phyloP scores from a whole-genome alignment of 2,888 invertebrate genomes.

The Schizaphis graminum region DNA sequence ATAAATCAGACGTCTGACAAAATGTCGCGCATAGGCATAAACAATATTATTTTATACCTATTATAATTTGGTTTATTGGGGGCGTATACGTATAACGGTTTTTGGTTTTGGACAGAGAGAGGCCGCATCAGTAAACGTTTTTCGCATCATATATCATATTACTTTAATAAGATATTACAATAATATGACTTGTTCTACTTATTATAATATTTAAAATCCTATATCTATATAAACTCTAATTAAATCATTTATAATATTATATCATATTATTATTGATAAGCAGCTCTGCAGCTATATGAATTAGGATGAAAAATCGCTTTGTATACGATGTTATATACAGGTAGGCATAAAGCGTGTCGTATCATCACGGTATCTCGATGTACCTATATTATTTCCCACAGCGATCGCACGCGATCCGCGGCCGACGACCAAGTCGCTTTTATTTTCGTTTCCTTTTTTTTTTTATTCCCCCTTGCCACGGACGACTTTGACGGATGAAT shows the following conservation, averaged over 20 bases:
- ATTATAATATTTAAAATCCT: neutral
- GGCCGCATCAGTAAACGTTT: neutral
- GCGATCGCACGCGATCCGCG: neutral
- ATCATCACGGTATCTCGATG: neutral
- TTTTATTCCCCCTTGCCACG: neutral
- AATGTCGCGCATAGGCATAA: neutral
- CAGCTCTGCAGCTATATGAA: neutral
- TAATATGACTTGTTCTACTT: neutral
- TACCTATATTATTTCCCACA: neutral
- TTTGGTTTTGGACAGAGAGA: neutral
- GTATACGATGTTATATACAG: neutral
- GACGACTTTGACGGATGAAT: constrained; percentile 49
- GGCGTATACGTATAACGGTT: neutral
- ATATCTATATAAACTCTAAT: neutral
- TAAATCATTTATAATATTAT: neutral
- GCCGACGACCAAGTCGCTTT: constrained; percentile 7
- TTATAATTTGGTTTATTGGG: neutral
- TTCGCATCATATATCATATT: neutral
- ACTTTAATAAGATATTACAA: neutral
- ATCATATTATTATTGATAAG: neutral
- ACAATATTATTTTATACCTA: neutral
- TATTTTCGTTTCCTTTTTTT: constrained; percentile 12
- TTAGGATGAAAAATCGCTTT: neutral
- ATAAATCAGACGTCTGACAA: neutral
- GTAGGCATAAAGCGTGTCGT: neutral